A percentile compares a stretch with the other conserved stretches of the same genome.
These are phyloP conservation scores for Mya arenaria DNA, from an alignment of 1,140 invertebrate genomes.

Conservation along the genomic window DNA sequence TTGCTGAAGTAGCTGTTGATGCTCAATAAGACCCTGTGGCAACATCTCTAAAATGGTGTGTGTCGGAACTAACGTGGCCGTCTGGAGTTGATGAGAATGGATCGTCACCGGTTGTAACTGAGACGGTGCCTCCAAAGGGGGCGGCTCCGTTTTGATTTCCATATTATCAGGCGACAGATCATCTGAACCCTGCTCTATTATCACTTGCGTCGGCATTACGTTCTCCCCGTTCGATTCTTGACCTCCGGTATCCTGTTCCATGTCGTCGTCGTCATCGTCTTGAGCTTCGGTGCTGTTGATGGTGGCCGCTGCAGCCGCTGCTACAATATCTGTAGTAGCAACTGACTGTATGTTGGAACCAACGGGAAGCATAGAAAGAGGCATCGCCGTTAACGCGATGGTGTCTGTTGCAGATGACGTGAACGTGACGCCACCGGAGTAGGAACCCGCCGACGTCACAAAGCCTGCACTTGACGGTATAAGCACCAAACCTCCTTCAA, in stretches of 20 bases:
- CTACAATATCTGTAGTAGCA: conserved; percentile 31
- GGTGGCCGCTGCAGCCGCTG: conserved; percentile 31
- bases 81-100: conserved; percentile 37
- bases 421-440: conserved; percentile 10
- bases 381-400: conserved; percentile 4
- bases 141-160: conserved; percentile 39
- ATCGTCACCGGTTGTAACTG: conserved; percentile 39
- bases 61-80: conserved; percentile 22
- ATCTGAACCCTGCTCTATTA: background rate
- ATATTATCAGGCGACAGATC: background rate
- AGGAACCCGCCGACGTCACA: conserved; percentile 10
- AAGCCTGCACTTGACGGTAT: conserved; percentile 42
- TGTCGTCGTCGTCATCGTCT: conserved; percentile 2
- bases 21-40: conserved; percentile 48
- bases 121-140: conserved; percentile 41
- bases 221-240: background rate
- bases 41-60: conserved; percentile 53
- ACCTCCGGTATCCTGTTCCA: background rate
- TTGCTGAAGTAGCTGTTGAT: conserved; percentile 50
- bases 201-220: background rate
- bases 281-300: conserved; percentile 23
- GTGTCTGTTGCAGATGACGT: background rate
- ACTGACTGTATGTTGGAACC: background rate
- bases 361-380: conserved; percentile 5
- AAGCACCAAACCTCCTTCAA: conserved; percentile 21